Evolutionary conservation across 2,113 vertebrate species (phyloP).

Genomic region (Halcyon malimbica): DNA sequence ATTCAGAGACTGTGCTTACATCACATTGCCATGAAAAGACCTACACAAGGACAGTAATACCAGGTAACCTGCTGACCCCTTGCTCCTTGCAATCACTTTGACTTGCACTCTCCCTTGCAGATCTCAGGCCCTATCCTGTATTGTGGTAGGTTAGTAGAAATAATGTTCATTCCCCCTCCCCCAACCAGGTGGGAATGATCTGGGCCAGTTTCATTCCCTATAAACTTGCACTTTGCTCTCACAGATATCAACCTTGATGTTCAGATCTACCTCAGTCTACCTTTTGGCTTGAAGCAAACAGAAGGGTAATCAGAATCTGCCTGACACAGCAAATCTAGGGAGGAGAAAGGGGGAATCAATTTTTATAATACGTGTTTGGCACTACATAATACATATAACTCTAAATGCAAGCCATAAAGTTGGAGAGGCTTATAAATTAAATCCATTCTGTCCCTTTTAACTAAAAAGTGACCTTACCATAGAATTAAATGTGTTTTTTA

Average conservation of each 20-base stretch:
- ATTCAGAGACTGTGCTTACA: neutral
- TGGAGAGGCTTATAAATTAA: conserved; percentile 71
- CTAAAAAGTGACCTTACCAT: conserved; percentile 65
- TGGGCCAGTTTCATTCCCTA: neutral
- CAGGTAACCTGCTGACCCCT: neutral
- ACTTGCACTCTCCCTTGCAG: neutral
- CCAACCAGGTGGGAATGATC: neutral
- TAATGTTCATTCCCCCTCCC: neutral
- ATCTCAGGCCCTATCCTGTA: neutral
- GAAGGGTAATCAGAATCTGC: conserved; percentile 3
- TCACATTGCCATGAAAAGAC: neutral
- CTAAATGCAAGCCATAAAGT: conserved; percentile 63
- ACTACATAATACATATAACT: conserved; percentile 54
- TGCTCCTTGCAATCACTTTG: neutral
- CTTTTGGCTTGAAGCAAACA: conserved; percentile 10
- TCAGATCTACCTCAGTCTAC: conserved; percentile 20
- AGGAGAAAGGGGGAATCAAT: conserved; percentile 56
- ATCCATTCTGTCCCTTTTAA: conserved; percentile 60
- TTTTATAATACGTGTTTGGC: conserved; percentile 64
- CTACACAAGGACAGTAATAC: neutral
- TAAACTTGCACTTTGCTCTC: neutral
- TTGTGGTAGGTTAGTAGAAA: neutral
- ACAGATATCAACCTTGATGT: neutral
- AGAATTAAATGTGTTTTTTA: conserved; percentile 57
- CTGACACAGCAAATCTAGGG: conserved; percentile 55